Base-by-base conservation (phyloP, 2,888 invertebrate genomes). In the Pristionchus maxplancki region DNA sequence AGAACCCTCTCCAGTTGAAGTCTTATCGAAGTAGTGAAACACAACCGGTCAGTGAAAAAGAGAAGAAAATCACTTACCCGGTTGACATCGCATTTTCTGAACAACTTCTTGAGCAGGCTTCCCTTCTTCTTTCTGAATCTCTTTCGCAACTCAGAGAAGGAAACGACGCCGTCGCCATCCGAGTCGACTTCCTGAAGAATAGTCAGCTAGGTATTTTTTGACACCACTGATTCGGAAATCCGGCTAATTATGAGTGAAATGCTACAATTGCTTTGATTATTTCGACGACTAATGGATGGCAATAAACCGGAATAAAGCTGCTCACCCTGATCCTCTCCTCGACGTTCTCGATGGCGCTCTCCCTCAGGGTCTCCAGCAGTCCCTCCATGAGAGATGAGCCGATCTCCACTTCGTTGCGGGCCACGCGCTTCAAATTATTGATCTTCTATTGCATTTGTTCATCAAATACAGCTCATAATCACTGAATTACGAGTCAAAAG, bases 111-210 rank as follows among this genome's bases (percentile, higher is more conserved):
- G 74, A 87, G 87, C 40, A 87, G 53, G 3, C 34, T 50, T 20
- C 28, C n/a, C 78, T 87, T 87, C 87, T 87, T 87, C 78, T 87
- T 87, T 24, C 53, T 74, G 87, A 37, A 87, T 58, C 74, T 62
- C 62, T n/a, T 34, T 31, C 87, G 50, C 37, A 87, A 17, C 24
- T 87, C 87, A 37, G 6, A 13, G 78, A 87, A 87, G 58, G 50
- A 53, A 40, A 87, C 53, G 37, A 50, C 31, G 13, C 87, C 87
- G 28, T 87, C 87, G 28, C 87, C 87, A 40, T 87, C 78, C 17
- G 53, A 40, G n/a, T 87, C 87, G 8, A 78, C 87, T 50, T 87
- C 58, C 87, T 87, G 87, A n/a, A n/a, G n/a, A n/a, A n/a, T n/a
- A n/a, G n/a, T n/a, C n/a, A n/a, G n/a, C n/a, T n/a, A n/a, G n/a